A percentile compares a stretch with the other conserved stretches of the same genome.
Conservation (phyloP, 2,113 vertebrate genomes). For the Corvus moneduloides region DNA sequence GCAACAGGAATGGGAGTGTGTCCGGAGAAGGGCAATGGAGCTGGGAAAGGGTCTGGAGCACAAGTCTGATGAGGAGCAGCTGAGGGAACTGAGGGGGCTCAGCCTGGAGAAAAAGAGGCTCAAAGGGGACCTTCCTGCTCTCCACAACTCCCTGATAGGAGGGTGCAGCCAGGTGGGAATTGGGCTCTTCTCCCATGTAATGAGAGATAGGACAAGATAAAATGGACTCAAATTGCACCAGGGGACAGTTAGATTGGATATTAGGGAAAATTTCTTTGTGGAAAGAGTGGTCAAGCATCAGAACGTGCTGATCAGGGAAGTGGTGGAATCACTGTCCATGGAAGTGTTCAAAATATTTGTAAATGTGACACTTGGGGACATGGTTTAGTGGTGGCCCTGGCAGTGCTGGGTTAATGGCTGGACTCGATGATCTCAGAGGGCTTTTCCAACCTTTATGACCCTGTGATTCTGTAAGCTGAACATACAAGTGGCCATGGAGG, state of each 20-base stretch:
- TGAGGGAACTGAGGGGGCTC: neutral
- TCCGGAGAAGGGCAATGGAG: neutral
- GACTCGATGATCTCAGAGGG: rapidly evolving
- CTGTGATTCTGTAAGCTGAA: neutral
- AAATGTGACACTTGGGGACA: neutral
- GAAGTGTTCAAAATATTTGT: neutral
- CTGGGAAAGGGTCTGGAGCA: neutral
- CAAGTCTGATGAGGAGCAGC: neutral
- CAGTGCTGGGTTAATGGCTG: neutral
- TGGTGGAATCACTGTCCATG: neutral
- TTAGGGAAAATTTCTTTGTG: rapidly evolving
- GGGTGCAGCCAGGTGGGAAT: rapidly evolving
- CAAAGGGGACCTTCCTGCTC: too few relatives aligned
- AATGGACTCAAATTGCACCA: neutral
- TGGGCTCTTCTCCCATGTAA: neutral
- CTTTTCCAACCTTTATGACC: neutral
- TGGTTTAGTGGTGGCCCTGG: neutral
- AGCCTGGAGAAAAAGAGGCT: neutral
- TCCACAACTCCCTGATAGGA: neutral
- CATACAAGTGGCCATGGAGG: rapidly evolving
- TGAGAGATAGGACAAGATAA: neutral
- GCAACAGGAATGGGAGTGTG: neutral
- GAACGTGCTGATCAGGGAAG: rapidly evolving
- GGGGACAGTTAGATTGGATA: neutral
- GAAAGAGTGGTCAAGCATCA: neutral